phyloP scores from a whole-genome alignment of 37 sponge, comb jelly and placozoan species.

The Haliclona indistincta region DNA sequence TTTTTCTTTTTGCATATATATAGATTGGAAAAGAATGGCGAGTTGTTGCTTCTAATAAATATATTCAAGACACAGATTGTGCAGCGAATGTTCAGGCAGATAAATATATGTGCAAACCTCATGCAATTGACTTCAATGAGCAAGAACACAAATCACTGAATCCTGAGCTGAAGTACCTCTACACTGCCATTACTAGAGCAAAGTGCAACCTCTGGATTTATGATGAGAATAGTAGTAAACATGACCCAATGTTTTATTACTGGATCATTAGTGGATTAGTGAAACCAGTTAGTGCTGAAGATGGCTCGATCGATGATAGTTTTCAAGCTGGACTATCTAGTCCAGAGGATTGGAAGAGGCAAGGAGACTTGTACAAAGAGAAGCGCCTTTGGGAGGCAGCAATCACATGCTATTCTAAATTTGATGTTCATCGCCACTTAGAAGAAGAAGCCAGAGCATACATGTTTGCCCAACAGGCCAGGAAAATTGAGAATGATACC shows the following conservation, averaged over 20 bases:
- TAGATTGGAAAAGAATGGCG: conserved; percentile 76
- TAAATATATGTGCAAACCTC: no score
- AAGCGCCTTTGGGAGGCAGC: conserved; percentile 65
- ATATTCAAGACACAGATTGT: not conserved
- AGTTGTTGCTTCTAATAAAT: conserved; percentile 33
- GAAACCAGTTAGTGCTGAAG: conserved; percentile 18
- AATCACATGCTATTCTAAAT: conserved; percentile 65
- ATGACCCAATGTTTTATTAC: conserved; percentile 53
- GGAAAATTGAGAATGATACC: not conserved
- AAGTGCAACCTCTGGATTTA: conserved; percentile 80
- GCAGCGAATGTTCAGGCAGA: no score
- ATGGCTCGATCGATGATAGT: conserved; percentile 12
- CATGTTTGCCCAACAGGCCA: conserved; percentile 17
- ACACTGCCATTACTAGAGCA: conserved; percentile 82
- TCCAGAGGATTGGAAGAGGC: conserved; percentile 69
- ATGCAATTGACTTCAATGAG: not conserved
- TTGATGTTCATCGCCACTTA: conserved; percentile 4
- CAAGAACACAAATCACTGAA: conserved; percentile 50
- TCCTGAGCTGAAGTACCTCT: conserved; percentile 80
- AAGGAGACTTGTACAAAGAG: conserved; percentile 71
- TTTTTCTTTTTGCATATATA: not conserved
- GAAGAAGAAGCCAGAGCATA: conserved; percentile 48
- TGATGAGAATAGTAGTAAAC: conserved; percentile 40
- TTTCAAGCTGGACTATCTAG: conserved; percentile 51
- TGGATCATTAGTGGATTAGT: conserved; percentile 42